Evolutionary conservation across 2,797 vertebrate genomes (phyloP), one percentile per base, ranked within the genome.

Genomic region (Synaphobranchus kaupii): DNA sequence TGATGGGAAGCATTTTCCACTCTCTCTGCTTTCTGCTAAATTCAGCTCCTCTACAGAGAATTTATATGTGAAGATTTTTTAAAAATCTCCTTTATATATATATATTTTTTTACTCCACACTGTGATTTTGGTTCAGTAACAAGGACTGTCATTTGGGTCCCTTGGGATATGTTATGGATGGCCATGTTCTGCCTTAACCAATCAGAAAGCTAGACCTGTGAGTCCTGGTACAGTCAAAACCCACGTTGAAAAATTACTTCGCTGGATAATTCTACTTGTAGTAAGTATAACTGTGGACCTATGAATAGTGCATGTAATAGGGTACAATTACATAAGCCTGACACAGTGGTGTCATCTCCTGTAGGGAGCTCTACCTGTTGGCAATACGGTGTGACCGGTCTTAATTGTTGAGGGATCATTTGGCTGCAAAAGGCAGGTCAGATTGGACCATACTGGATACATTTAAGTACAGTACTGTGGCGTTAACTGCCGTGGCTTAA

Each of bases 81-180:
- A n/a, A n/a, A n/a, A n/a, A 25, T 44, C 20, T 48, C 15, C 9
- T 80, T 80, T 47, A 48, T 22, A 48, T 17, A 25, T 47, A 44
- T 44, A 48, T 5, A 76, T 15, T 17, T 39, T 44, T 76, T 76
- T 17, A 76, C 31, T 76, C 31, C 17, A 39, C 5, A 76, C 31
- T 39, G 71, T 76, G 71, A 15, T 39, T 76, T 76, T 76, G 71
- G 31, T 76, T 76, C 71, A 76, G 71, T 39, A 39, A 28, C 66
- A 25, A 39, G 5, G 9, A 44, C 73, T 78, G 17, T 22, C 5
- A 39, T 5, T 44, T 17, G 34, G 73, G 47, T 78, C 17, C 34
- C 34, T 78, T 78, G 39, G n/a, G 39, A 78, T 39, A 44, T 12
- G 47, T 78, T 47, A 78, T 22, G 15, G 73, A 78, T 44, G 73